A percentile compares a stretch with the other conserved stretches of the same genome.
These are phyloP conservation scores for Ceyx cyanopectus DNA, from an alignment of 2,113 vertebrate genomes.

Conservation along the genomic window DNA sequence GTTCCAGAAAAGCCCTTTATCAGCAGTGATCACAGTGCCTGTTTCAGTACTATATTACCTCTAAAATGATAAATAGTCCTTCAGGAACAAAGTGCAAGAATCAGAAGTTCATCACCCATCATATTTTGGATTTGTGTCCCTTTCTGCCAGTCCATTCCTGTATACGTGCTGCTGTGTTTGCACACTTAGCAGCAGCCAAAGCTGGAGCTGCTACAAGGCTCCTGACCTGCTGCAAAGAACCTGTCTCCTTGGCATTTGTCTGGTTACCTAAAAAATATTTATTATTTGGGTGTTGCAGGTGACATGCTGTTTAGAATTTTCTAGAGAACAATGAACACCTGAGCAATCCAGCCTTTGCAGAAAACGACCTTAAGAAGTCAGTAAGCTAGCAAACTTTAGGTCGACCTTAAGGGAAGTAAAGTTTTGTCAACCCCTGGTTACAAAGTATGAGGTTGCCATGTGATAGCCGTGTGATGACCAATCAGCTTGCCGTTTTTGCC, in stretches of 20 bases:
- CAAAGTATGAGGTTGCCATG: too few species aligned
- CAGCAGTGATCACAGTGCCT: not conserved
- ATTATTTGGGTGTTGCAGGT: not conserved
- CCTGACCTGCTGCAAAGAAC: not conserved
- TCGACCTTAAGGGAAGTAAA: too few species aligned
- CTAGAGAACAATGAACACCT: too few species aligned
- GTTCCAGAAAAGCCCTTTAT: not conserved
- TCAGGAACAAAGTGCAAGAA: not conserved
- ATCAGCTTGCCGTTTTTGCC: too few species aligned
- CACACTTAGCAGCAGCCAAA: not conserved
- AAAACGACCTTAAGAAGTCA: too few species aligned
- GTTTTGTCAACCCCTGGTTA: too few species aligned
- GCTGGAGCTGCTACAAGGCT: not conserved
- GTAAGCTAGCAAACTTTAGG: too few species aligned
- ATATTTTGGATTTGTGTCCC: not conserved
- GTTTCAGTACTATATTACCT: not conserved
- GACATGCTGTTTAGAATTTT: too few species aligned
- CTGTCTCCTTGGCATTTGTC: too few species aligned
- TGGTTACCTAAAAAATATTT: not conserved
- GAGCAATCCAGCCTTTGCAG: too few species aligned
- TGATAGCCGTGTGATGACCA: too few species aligned
- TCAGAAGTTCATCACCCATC: not conserved
- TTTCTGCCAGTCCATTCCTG: not conserved
- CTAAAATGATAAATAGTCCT: not conserved
- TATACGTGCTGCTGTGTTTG: rapidly evolving